These are phyloP conservation scores for Nematolebias whitei DNA, from an alignment of 2,113 vertebrate genomes.

Conservation along the genomic window DNA sequence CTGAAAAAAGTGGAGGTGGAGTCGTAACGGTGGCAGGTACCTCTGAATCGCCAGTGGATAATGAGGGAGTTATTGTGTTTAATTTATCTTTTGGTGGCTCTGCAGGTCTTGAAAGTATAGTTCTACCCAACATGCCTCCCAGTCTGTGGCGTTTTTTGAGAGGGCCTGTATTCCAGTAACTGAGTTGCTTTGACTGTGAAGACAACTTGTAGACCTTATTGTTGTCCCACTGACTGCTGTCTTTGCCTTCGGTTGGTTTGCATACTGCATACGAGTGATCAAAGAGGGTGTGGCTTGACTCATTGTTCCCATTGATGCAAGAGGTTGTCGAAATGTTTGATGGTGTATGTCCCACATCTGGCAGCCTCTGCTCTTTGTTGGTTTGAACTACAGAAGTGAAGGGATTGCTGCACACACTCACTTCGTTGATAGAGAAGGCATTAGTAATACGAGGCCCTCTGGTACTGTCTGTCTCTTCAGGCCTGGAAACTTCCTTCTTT, in stretches of 20 bases:
- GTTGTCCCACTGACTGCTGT: constrained; percentile 55
- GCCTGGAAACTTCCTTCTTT: constrained; percentile 78
- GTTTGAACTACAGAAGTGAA: constrained; percentile 89
- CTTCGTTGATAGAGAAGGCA: constrained; percentile 96
- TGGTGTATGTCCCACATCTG: constrained; percentile 74
- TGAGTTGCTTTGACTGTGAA: constrained; percentile 61
- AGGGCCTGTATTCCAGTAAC: constrained; percentile 73
- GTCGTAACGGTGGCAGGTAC: constrained; percentile 35
- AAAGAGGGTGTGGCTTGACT: constrained; percentile 86
- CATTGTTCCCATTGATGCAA: constrained; percentile 75
- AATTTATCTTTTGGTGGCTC: constrained; percentile 48
- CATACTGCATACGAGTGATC: constrained; percentile 95
- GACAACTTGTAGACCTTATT: constrained; percentile 56
- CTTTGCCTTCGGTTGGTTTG: constrained; percentile 66
- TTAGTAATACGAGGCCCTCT: constrained; percentile 96
- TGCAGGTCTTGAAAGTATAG: constrained; percentile 42
- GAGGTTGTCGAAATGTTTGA: constrained; percentile 69
- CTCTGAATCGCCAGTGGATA: constrained; percentile 34
- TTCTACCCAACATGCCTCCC: constrained; percentile 51
- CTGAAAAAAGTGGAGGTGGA: constrained; percentile 56
- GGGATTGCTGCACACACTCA: constrained; percentile 83
- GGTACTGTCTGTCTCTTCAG: constrained; percentile 84
- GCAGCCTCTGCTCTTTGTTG: constrained; percentile 83
- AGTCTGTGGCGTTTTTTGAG: constrained; percentile 81
- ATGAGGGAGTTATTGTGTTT: constrained; percentile 35